Percentiles rank a stretch among this genome's conserved stretches.
These are phyloP conservation scores for Pseudeuparius sepicola DNA, from an alignment of 2,888 invertebrate species.

Conservation along the genomic window DNA sequence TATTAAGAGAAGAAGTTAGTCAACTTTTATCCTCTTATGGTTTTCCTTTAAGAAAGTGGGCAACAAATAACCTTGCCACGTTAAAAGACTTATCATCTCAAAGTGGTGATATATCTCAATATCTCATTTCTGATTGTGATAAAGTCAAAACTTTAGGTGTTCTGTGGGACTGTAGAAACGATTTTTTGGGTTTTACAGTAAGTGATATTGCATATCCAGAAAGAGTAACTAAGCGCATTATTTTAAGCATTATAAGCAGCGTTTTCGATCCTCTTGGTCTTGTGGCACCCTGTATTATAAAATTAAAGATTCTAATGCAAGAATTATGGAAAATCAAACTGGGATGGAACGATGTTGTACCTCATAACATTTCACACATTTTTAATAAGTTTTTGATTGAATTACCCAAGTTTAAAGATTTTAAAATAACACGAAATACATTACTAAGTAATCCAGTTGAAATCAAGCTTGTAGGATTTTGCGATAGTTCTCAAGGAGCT, in stretches of 20 bases:
- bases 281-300: constrained; percentile 22
- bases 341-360: constrained; percentile 23
- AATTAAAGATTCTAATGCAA: constrained; percentile 20
- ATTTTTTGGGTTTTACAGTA: constrained; percentile 5
- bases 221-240: constrained; percentile 16
- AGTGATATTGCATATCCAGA: constrained; percentile 3
- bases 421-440: constrained; percentile 15
- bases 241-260: constrained; percentile 20
- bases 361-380: constrained; percentile 5
- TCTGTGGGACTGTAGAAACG: constrained; percentile 7
- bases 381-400: constrained; percentile 13
- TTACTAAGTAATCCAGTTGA: constrained; percentile 1
- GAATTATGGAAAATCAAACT: constrained; percentile 20
- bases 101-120: neutral
- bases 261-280: constrained; percentile 25
- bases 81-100: neutral
- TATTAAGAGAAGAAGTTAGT: constrained; percentile 5
- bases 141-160: constrained; percentile 12
- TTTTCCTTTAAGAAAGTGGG: constrained; percentile 11
- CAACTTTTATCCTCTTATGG: constrained; percentile 1
- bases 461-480: constrained; percentile 18
- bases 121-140: constrained; percentile 7
- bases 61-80: constrained; percentile 4
- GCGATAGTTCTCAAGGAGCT: constrained; percentile 16
- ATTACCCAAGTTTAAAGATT: constrained; percentile 8